These are phyloP conservation scores for Nixonia krombeini DNA, from an alignment of 1,140 invertebrate species.

Conservation along the genomic window DNA sequence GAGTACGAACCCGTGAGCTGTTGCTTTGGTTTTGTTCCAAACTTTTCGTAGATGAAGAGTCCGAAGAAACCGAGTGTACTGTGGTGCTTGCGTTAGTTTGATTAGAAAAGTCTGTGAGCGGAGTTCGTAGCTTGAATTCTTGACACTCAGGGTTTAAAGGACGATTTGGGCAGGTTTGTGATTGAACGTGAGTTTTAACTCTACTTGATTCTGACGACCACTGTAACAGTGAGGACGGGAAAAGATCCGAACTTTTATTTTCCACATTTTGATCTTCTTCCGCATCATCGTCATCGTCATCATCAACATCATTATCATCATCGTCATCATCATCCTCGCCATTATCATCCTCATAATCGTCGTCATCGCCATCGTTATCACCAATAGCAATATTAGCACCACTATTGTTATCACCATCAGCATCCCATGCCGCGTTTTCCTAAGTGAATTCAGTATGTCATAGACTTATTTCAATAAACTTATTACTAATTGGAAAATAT, in stretches of 20 bases:
- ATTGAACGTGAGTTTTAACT: background rate
- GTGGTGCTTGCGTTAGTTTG: slow-evolving; percentile 27
- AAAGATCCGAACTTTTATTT: slow-evolving; percentile 51
- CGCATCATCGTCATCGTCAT: slow-evolving; percentile 54
- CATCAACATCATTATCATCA: slow-evolving; percentile 25
- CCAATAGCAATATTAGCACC: background rate
- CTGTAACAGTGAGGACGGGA: slow-evolving; percentile 32
- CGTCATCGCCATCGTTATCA: background rate
- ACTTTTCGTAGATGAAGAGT: slow-evolving; percentile 22
- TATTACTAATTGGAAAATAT: too few relatives aligned
- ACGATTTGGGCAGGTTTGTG: slow-evolving; percentile 36
- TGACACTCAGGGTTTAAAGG: slow-evolving; percentile 67
- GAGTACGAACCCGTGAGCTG: slow-evolving; percentile 23
- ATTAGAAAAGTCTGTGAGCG: slow-evolving; percentile 18
- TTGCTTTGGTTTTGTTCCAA: slow-evolving; percentile 24
- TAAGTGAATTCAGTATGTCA: background rate
- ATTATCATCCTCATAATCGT: background rate
- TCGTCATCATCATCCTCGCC: slow-evolving; percentile 16
- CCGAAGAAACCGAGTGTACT: slow-evolving; percentile 5
- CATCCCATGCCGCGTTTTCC: slow-evolving; percentile 39
- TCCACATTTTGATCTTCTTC: slow-evolving; percentile 62
- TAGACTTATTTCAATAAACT: too few relatives aligned
- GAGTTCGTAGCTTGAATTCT: slow-evolving; percentile 59
- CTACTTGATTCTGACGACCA: slow-evolving; percentile 29
- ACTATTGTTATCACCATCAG: background rate